Percentiles rank a stretch among this genome's conserved stretches.
These are phyloP conservation scores for Myotis vivesi DNA, from an alignment of 2,797 vertebrate species.

Conservation along the genomic window DNA sequence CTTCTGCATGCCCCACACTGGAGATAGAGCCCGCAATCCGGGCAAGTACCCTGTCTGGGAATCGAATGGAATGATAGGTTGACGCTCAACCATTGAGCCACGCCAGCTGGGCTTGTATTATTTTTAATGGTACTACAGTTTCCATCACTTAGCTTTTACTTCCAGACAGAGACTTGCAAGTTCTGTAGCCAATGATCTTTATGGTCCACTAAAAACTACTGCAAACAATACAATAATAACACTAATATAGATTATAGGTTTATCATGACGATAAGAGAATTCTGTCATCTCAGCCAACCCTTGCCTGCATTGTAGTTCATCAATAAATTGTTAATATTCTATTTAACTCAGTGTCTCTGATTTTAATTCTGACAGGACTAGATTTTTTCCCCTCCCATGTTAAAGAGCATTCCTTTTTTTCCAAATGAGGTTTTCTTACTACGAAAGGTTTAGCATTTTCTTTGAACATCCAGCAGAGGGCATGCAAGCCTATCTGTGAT, in stretches of 20 bases:
- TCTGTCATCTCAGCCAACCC: slow-evolving; percentile 18
- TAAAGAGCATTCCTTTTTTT: neutral
- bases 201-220: neutral
- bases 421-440: neutral
- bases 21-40: no score
- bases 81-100: no score
- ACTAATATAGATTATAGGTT: neutral
- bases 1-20: no score
- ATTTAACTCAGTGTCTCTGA: neutral
- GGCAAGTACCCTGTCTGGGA: no score
- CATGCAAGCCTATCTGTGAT: slow-evolving; percentile 58
- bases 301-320: neutral
- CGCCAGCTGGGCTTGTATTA: neutral
- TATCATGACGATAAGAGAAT: neutral
- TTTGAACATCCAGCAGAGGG: slow-evolving; percentile 66
- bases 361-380: slow-evolving; percentile 12
- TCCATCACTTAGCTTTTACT: neutral
- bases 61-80: no score
- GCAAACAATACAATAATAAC: neutral
- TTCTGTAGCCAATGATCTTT: neutral
- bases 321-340: neutral
- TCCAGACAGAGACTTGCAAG: neutral
- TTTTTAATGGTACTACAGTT: neutral
- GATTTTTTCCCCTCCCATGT: neutral
- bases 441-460: slow-evolving; percentile 29